Conservation (phyloP, 2,797 vertebrate genomes). For the Bryconaethiops microstoma region DNA sequence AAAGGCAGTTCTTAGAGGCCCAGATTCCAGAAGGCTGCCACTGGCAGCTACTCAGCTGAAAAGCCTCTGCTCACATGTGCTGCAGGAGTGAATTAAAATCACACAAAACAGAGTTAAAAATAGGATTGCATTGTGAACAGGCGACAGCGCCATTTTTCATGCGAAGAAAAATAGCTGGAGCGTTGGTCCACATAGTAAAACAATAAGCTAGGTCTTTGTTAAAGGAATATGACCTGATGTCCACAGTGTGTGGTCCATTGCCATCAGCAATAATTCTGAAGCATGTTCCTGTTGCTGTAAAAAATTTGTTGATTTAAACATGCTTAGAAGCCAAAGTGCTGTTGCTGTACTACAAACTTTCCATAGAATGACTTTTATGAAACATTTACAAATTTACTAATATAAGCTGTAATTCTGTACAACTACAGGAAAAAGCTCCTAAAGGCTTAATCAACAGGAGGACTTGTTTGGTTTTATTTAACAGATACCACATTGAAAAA, state of each 20-base stretch:
- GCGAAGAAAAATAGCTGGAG: background rate
- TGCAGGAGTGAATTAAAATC: constrained; percentile 36
- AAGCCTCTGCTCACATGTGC: background rate
- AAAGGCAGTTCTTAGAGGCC: constrained; percentile 25
- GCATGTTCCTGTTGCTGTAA: too few species aligned
- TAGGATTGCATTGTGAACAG: background rate
- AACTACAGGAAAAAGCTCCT: too few species aligned
- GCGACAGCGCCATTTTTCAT: constrained; percentile 8
- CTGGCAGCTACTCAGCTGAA: constrained; percentile 45
- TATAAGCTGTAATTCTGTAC: too few species aligned
- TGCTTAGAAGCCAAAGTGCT: too few species aligned
- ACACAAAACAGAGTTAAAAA: constrained; percentile 46
- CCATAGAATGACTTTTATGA: too few species aligned
- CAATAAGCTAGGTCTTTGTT: background rate
- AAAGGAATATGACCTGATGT: background rate
- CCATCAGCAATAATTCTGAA: too few species aligned
- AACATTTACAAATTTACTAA: too few species aligned
- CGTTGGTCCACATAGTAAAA: background rate
- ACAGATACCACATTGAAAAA: too few species aligned
- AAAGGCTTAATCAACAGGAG: too few species aligned
- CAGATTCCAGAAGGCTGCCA: constrained; percentile 40
- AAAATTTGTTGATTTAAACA: too few species aligned
- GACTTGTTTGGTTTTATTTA: too few species aligned
- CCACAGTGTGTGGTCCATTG: background rate
- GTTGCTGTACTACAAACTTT: too few species aligned